Base-by-base conservation (phyloP, 2,113 vertebrate species). In the Promerops cafer region DNA sequence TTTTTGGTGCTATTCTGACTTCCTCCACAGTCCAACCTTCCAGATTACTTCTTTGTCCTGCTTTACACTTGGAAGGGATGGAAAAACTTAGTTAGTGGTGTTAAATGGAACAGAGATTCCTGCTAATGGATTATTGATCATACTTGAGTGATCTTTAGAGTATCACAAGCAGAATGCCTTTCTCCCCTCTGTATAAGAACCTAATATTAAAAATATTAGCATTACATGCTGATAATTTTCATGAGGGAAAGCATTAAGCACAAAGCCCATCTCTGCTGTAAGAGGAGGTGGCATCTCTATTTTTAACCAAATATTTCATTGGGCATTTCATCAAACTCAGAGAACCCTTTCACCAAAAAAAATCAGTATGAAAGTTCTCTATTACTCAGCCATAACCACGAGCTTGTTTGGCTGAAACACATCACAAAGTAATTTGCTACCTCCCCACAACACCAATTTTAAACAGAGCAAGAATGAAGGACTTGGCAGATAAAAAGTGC, bases 121-220 rank as follows among this genome's bases (percentile, higher is more conserved):
- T 50, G 40, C 59, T 94, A 88, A 93, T 64, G 44, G 49, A 30
- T 83, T 96, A 95, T 97, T 95, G 71, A 93, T 93, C 50, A 83
- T n/a, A 71, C 11, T 68, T 60, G 47, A 94, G 69, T 20, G 6
- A 96, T 42, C 50, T 45, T 44, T 16, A 61, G 61, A 86, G 26
- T 33, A 77, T 37, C 35, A 88, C 45, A 82, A 18, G 53, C 50
- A 69, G 61, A 82, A 88, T 75, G 28, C 16, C 59, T n/a, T 72
- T 82, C 56, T 91, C 7, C 15, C 24, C 9, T 56, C 26, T 44
- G 11, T 57, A 95, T 54, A 91, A 82, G 53, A 91, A 87, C 56
- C n/a, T 66, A 60, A 45, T 39, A 75, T 63, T 54, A 56, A 35
- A 84, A 69, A 64, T 50, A 74, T n/a, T 60, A 87, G 27, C 24